A percentile compares a stretch with the other conserved stretches of the same genome.
Evolutionary conservation across 2,113 vertebrate genomes (phyloP).

Genomic region (Phodopus roborovskii): DNA sequence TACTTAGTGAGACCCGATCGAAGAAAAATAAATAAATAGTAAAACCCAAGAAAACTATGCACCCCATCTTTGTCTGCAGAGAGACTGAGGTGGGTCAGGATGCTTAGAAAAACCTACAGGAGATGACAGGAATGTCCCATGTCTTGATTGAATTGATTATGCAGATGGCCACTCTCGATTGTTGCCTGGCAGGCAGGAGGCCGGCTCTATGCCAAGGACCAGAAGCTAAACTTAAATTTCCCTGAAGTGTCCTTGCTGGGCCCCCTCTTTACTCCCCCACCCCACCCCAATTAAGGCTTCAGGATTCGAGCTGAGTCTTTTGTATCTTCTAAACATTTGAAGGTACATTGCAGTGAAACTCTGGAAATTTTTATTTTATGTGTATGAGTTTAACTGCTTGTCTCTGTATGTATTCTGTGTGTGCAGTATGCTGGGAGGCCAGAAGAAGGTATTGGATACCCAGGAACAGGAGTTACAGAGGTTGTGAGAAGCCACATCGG

Average conservation of each 20-base stretch:
- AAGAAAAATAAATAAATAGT: background rate
- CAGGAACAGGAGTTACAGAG: background rate
- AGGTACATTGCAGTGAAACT: background rate
- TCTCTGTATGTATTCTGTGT: background rate
- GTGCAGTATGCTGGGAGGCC: background rate
- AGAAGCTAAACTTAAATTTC: background rate
- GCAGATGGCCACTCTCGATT: background rate
- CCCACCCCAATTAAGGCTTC: background rate
- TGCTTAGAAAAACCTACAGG: no score
- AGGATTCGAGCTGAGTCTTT: background rate
- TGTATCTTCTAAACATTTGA: conserved; percentile 31
- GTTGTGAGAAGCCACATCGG: background rate
- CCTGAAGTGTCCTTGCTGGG: background rate
- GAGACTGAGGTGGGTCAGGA: background rate
- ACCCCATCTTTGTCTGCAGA: background rate
- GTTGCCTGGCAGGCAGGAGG: background rate
- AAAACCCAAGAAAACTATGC: background rate
- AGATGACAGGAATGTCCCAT: background rate
- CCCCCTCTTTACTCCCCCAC: no score
- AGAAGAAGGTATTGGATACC: background rate
- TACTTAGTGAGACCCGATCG: background rate
- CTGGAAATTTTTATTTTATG: background rate
- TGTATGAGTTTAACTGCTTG: background rate
- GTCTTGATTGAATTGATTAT: background rate
- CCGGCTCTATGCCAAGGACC: background rate